Evolutionary conservation across 64 coral and sea anemone species (phyloP), one percentile per base, ranked within the genome.

Genomic region (Montipora cactus): DNA sequence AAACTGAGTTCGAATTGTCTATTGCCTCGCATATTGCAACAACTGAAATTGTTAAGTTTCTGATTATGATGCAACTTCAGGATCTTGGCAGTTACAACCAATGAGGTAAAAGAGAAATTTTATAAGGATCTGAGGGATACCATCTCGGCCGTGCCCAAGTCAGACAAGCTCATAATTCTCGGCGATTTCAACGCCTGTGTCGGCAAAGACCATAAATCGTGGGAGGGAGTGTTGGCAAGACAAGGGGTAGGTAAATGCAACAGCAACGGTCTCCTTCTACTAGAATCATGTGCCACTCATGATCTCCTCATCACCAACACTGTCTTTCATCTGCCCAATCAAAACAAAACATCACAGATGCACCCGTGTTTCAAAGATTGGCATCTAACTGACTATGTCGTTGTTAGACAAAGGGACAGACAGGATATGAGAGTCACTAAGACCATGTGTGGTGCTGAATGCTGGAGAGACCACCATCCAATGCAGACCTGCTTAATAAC

Each of bases 281-380:
- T 88, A 13, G 4, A 77, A 20, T 76, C 74, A 52, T 89, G 50
- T 61, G 19, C 87, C 5, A 20, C 14, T 5, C 73, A 77, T 45
- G 73, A 6, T 16, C 87, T 87, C 19, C 45, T 74, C 8, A 70
- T 87, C 18, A 87, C 74, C 50, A 89, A 89, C 74, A 78, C 87
- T 2, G 16, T 79, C 18, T 79, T 78, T 53, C 21, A 44, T 49
- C 49, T 62, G 0, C 52, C 74, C 25, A 79, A 8, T 53, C 74
- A 37, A 1, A 78, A 89, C 75, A 89, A 18, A 55, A 79, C 51
- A 12, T 46, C 87, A 4, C 79, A 52, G 74, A 74, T 74, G 70
- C 70, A 74, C 20, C 70, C 20, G 10, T 20, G 70, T 21, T 25
- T 6, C 19, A 74, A 74, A 21, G n/a, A 21, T 19, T 74, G 70